These are phyloP conservation scores for Tethya wilhelma DNA, from an alignment of 37 sponge, comb jelly and placozoan genomes.

Conservation along the genomic window DNA sequence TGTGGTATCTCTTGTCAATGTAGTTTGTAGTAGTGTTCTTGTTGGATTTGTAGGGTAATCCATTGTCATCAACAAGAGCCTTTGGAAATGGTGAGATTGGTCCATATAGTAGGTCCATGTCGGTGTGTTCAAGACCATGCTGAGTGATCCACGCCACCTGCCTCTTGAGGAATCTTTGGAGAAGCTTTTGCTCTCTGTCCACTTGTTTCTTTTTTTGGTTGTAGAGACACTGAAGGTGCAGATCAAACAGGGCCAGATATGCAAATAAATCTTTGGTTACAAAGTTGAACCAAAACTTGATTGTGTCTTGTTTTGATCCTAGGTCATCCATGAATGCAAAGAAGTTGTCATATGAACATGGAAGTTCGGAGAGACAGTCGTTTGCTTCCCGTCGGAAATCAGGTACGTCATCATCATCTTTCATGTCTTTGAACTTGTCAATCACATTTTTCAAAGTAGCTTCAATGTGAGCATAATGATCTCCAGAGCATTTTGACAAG, in stretches of 20 bases:
- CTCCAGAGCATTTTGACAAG: too few relatives aligned
- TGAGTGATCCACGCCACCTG: not conserved
- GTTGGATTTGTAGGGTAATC: not conserved
- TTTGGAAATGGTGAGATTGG: not conserved
- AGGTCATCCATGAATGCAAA: too few relatives aligned
- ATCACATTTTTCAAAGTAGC: too few relatives aligned
- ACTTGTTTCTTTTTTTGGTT: too few relatives aligned
- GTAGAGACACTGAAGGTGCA: too few relatives aligned
- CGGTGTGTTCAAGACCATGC: not conserved
- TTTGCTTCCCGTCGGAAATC: too few relatives aligned
- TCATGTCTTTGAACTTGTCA: too few relatives aligned
- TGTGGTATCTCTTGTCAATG: not conserved
- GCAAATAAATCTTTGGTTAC: not conserved
- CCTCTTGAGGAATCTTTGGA: not conserved
- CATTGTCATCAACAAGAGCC: not conserved
- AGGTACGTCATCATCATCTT: too few relatives aligned
- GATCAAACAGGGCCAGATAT: not conserved
- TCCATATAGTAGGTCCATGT: not conserved
- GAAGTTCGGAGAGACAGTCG: too few relatives aligned
- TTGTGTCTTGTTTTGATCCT: not conserved
- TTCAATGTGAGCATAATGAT: too few relatives aligned
- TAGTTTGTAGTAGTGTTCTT: not conserved
- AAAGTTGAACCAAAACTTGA: not conserved
- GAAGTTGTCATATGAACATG: too few relatives aligned
- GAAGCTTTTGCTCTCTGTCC: not conserved